Percentiles rank a stretch among this genome's conserved stretches.
phyloP scores from a whole-genome alignment of 2,113 vertebrate species.

The Dipodomys spectabilis region DNA sequence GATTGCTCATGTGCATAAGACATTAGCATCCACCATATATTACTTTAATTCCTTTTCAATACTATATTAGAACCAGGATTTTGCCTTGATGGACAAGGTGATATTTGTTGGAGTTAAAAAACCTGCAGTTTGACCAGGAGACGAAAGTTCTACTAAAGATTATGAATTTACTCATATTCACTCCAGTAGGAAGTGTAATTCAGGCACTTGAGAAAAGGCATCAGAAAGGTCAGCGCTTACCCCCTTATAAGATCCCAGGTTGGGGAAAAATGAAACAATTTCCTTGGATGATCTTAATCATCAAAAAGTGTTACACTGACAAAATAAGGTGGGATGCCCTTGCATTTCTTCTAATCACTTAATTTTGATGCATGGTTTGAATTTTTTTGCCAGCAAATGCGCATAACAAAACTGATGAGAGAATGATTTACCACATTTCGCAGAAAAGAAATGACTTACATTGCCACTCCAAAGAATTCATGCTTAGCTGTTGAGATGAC shows the following conservation, averaged over 20 bases:
- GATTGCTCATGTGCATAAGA: slow-evolving; percentile 17
- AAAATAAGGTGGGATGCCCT: background rate
- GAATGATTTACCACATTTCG: slow-evolving; percentile 65
- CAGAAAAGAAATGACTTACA: slow-evolving; percentile 91
- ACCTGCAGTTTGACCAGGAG: slow-evolving; percentile 47
- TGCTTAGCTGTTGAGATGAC: slow-evolving; percentile 96
- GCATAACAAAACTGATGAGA: slow-evolving; percentile 70
- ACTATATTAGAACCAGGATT: slow-evolving; percentile 40
- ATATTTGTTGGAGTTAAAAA: slow-evolving; percentile 71
- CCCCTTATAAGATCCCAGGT: background rate
- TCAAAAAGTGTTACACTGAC: slow-evolving; percentile 34
- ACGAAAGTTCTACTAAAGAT: slow-evolving; percentile 67
- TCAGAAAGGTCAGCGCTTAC: slow-evolving; percentile 41
- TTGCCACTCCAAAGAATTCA: slow-evolving; percentile 98
- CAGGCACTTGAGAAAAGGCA: slow-evolving; percentile 31
- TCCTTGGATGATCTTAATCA: slow-evolving; percentile 59
- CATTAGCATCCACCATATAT: slow-evolving; percentile 66
- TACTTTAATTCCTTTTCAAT: slow-evolving; percentile 54
- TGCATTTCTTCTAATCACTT: slow-evolving; percentile 51
- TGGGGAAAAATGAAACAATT: slow-evolving; percentile 36
- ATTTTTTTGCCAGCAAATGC: slow-evolving; percentile 30
- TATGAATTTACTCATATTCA: slow-evolving; percentile 47
- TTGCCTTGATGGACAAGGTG: slow-evolving; percentile 74
- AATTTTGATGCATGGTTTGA: slow-evolving; percentile 47
- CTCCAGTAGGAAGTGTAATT: slow-evolving; percentile 44